Base-by-base conservation (phyloP, 1,140 invertebrate species). In the Bombus waltoni region DNA sequence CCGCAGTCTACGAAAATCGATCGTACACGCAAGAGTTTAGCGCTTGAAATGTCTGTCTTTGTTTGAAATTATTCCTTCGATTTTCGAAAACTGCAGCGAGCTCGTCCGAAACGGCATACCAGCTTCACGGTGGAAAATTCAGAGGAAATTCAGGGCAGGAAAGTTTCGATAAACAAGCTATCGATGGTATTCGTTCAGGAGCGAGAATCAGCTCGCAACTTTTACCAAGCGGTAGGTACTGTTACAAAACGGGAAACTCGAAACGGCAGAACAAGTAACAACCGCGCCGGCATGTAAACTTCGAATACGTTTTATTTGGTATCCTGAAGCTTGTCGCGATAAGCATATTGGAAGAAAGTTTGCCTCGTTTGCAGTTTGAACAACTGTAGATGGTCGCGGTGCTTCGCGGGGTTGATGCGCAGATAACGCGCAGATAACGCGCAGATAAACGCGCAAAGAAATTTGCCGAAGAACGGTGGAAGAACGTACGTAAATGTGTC, bases 221-320 rank as follows among this genome's bases (percentile, higher is more conserved):
- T 83, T 83, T 77, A 70, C 62, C 62, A 44, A 40, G 32, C 47
- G 13, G 32, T 66, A 38, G 66, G 72, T 53, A 40, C 32, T 47
- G 73, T 77, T 83, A 32, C 35, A 77, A 83, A 83, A 83, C 81
- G 71, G 81, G 72, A 66, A 83, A 83, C 62, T 76, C 62, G 81
- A 68, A 68, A 68, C 66, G 66, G 10, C 65, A n/a, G 35, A 70
- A 57, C 81, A 35, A 76, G 32, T 38, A 66, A 22, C 74, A 53
- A 83, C 72, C 15, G 11, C 57, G 42, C 18, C 40, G 32, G 32
- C 42, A n/a, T 42, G 72, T 76, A 42, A 53, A 70, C 74, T 42
- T 53, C 2, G 42, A 13, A 38, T 10, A 32, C 28, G 74, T 77
- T 83, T 76, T 76, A 83, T 78, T 35, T 77, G 44, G 62, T 42